These are phyloP conservation scores for Octonoba sinensis DNA, from an alignment of 2,888 invertebrate species.

Conservation along the genomic window DNA sequence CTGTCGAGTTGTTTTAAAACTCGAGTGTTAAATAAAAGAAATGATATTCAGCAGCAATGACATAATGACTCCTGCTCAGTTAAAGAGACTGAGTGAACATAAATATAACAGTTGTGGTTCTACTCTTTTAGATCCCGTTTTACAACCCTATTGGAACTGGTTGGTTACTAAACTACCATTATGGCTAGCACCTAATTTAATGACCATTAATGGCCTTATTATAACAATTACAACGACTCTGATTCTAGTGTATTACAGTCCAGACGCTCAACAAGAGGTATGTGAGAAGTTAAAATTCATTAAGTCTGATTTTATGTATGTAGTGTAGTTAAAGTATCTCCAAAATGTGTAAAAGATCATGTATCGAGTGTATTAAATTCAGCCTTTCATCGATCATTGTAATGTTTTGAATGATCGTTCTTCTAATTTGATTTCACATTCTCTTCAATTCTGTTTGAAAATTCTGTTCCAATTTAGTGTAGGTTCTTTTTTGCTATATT, in stretches of 20 bases:
- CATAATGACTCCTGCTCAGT: slow-evolving; percentile 76
- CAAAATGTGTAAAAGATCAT: too few species aligned
- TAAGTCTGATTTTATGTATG: neutral
- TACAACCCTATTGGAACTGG: slow-evolving; percentile 98
- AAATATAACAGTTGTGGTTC: slow-evolving; percentile 92
- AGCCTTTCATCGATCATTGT: too few species aligned
- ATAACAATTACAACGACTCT: slow-evolving; percentile 93
- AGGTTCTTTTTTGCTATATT: too few species aligned
- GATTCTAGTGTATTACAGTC: slow-evolving; percentile 91
- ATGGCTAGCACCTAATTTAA: slow-evolving; percentile 97
- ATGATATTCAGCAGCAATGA: slow-evolving; percentile 65
- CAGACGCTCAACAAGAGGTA: slow-evolving; percentile 86
- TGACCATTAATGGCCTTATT: slow-evolving; percentile 91
- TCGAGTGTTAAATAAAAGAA: neutral
- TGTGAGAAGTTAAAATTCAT: slow-evolving; percentile 59
- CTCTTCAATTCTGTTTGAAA: too few species aligned
- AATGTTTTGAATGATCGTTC: too few species aligned
- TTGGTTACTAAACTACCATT: slow-evolving; percentile 88
- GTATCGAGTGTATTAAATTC: too few species aligned
- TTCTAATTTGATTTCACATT: too few species aligned
- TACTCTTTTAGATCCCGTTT: slow-evolving; percentile 86
- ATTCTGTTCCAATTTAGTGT: too few species aligned
- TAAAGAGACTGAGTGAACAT: slow-evolving; percentile 93
- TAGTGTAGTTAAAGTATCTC: too few species aligned
- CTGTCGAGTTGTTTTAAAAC: neutral